These are phyloP conservation scores for Phoenoteleia sp. DNA, from an alignment of 2,888 invertebrate species.

Conservation along the genomic window DNA sequence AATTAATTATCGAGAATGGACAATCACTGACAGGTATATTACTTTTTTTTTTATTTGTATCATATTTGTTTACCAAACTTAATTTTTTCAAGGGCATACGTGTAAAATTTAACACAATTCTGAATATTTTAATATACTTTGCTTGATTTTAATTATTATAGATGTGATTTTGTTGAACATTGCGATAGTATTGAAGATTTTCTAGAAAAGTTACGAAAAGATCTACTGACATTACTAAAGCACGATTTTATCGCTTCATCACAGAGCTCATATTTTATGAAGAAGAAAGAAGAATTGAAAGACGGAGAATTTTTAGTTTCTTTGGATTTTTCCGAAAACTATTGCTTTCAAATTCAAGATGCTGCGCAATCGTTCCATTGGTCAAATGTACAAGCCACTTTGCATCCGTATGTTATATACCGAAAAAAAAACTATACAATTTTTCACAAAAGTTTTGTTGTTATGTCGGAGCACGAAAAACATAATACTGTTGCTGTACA, in stretches of 20 bases:
- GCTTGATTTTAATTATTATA: background rate
- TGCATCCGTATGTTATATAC: constrained; percentile 2
- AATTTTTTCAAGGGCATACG: background rate
- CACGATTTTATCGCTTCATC: background rate
- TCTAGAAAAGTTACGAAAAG: background rate
- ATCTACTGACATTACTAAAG: background rate
- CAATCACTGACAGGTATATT: background rate
- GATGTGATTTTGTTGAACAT: background rate
- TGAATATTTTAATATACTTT: background rate
- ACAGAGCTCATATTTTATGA: background rate
- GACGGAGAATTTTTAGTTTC: background rate
- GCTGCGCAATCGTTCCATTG: constrained; percentile 17
- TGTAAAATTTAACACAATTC: background rate
- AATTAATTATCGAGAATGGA: background rate
- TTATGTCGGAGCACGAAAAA: background rate
- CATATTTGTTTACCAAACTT: background rate
- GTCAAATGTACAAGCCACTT: constrained; percentile 4
- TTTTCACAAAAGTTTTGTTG: background rate
- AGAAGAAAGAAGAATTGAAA: background rate
- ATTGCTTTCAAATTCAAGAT: constrained; percentile 12
- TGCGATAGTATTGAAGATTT: background rate
- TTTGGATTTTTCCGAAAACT: background rate
- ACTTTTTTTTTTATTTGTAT: too few relatives aligned
- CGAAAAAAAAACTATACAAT: background rate
- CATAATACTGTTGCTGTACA: background rate